Percentiles rank a stretch among this genome's conserved stretches.
These are phyloP conservation scores for Andrena trimmerana DNA, from an alignment of 2,888 invertebrate genomes.

Conservation along the genomic window DNA sequence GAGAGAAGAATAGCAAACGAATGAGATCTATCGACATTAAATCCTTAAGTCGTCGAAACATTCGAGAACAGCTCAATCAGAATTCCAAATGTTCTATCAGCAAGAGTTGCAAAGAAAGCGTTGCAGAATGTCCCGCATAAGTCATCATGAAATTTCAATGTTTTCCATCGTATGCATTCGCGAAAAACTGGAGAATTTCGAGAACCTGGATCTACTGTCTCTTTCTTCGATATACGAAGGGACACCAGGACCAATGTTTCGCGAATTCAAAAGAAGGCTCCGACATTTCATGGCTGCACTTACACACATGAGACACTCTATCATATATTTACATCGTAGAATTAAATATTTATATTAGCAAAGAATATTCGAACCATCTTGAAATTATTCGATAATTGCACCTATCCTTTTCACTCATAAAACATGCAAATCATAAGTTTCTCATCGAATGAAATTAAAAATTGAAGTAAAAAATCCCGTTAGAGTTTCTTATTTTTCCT, in stretches of 20 bases:
- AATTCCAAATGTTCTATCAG: slow-evolving; percentile 24
- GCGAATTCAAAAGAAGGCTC: neutral
- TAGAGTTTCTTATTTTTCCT: neutral
- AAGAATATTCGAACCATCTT: slow-evolving; percentile 7
- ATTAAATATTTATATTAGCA: neutral
- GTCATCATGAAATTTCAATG: neutral
- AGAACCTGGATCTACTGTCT: neutral
- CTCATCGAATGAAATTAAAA: neutral
- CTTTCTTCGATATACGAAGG: neutral
- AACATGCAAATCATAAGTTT: neutral
- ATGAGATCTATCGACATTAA: slow-evolving; percentile 45
- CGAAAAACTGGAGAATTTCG: neutral
- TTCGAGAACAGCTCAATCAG: slow-evolving; percentile 27
- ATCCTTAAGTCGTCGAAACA: slow-evolving; percentile 7
- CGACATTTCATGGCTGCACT: neutral
- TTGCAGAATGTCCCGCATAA: slow-evolving; percentile 3
- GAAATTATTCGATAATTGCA: slow-evolving; percentile 14
- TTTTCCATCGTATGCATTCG: neutral
- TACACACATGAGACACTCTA: neutral
- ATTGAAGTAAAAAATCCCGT: neutral
- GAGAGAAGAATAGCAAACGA: slow-evolving; percentile 15
- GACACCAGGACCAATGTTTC: neutral
- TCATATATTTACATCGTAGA: slow-evolving; percentile 26
- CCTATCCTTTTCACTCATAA: slow-evolving; percentile 1
- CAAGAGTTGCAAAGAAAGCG: slow-evolving; percentile 45